Percentiles rank a stretch among this genome's conserved stretches.
Evolutionary conservation across 1,140 invertebrate species (phyloP).

Genomic region (Leptinotarsa undecemlineata): DNA sequence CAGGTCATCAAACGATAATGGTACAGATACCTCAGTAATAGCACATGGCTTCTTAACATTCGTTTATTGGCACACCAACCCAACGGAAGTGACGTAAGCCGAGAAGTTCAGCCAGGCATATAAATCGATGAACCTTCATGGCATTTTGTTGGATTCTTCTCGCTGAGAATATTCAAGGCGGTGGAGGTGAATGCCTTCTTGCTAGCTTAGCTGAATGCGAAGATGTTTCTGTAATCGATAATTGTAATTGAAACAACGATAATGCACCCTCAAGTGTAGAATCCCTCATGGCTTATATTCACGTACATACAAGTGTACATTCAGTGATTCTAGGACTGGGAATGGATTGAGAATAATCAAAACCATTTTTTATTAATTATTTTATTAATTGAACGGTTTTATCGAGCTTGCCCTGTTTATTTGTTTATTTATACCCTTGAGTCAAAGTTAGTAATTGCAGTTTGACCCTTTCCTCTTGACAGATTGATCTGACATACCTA

Average conservation of each 20-base stretch:
- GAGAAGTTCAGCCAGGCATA: constrained; percentile 2
- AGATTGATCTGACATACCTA: too few species aligned
- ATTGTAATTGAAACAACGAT: not conserved
- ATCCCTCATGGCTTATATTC: constrained; percentile 41
- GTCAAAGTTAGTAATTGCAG: too few species aligned
- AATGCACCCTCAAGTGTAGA: constrained; percentile 1
- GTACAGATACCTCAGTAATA: not conserved
- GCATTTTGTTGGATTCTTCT: not conserved
- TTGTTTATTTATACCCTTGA: too few species aligned
- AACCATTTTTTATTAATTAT: too few species aligned
- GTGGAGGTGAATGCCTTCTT: too few species aligned
- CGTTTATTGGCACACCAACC: not conserved
- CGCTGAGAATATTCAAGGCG: too few species aligned
- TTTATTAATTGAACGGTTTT: too few species aligned
- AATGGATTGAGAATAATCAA: too few species aligned
- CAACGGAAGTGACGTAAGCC: not conserved
- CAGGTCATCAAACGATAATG: constrained; percentile 9
- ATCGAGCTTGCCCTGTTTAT: too few species aligned
- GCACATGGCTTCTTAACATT: not conserved
- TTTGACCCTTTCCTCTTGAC: too few species aligned
- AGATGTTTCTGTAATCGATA: not conserved
- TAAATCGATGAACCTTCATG: not conserved
- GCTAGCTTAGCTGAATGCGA: not conserved
- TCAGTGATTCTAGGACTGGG: too few species aligned
- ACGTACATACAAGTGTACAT: constrained; percentile 34